These are phyloP conservation scores for Allophyes oxyacanthae DNA, from an alignment of 2,888 invertebrate genomes.

Conservation along the genomic window DNA sequence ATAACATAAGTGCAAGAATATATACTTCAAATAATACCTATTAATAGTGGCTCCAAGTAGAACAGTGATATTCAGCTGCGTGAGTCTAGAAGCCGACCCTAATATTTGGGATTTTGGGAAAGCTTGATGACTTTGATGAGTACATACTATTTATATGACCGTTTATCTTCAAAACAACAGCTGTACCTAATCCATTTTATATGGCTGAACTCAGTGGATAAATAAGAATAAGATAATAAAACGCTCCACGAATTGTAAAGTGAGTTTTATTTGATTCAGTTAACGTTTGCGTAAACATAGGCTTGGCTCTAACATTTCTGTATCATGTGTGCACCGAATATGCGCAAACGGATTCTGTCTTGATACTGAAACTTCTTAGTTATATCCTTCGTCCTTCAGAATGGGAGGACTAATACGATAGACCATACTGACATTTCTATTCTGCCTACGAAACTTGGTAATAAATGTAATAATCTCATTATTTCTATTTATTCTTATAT, in stretches of 20 bases:
- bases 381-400: too few species aligned
- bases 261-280: too few species aligned
- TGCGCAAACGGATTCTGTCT: too few species aligned
- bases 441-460: too few species aligned
- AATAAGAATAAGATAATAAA: constrained; percentile 33
- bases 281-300: constrained; percentile 7
- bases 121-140: neutral
- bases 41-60: neutral
- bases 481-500: too few species aligned
- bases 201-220: constrained; percentile 6
- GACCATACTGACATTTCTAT: too few species aligned
- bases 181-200: constrained; percentile 10
- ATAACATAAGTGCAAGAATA: too few species aligned
- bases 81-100: neutral
- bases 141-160: neutral
- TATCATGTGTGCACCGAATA: too few species aligned
- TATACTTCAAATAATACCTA: neutral
- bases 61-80: too few species aligned
- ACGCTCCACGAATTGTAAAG: constrained; percentile 4
- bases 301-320: constrained; percentile 8
- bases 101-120: neutral
- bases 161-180: neutral
- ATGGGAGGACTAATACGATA: too few species aligned
- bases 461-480: too few species aligned
- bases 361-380: too few species aligned